Base-by-base conservation (phyloP, 2,888 invertebrate genomes). In the Tuberolachnus salignus region DNA sequence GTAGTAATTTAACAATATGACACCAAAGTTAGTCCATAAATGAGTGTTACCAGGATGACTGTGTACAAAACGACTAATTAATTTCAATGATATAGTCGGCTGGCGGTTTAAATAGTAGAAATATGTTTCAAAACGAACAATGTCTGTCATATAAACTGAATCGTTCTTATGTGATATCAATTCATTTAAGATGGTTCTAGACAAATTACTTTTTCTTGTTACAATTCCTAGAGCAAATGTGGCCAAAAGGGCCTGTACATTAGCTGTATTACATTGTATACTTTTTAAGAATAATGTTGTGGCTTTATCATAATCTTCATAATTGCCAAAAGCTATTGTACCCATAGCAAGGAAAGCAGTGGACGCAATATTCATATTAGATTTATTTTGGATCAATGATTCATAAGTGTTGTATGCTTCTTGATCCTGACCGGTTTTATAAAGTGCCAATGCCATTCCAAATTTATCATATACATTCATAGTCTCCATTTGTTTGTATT, bases 51-150 rank as follows among this genome's bases (percentile, higher is more conserved):
- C 59, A 11, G 78, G 78, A 59, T 69, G 34, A 10, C 59, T 51
- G 51, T 78, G 78, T 11, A 78, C n/a, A 49, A 11, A 59, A 34
- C 59, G 59, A 6, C 67, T 78, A 21, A 78, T 57, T 34, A 78
- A 21, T 26, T 59, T 57, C 13, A 78, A n/a, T 1, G 78, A 78
- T 34, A 49, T n/a, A 14, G 13, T 16, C 8, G 78, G 78, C 44
- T 69, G 78, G 16, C 78, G 78, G 13, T 78, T 78, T 13, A 78
- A 21, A 51, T 78, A 78, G 2, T 78, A 51, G 42, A 78, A 78
- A 61, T 78, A 78, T 51, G 78, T 34, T n/a, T 67, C 67, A 23
- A 78, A 78, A 3, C 78, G 78, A 16, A 78, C 21, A 42, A 78
- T 69, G 16, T 78, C 67, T 51, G 51, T 69, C 16, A 69, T 16